phyloP scores from a whole-genome alignment of 2,888 invertebrate species.

The Eupithecia vulgata region DNA sequence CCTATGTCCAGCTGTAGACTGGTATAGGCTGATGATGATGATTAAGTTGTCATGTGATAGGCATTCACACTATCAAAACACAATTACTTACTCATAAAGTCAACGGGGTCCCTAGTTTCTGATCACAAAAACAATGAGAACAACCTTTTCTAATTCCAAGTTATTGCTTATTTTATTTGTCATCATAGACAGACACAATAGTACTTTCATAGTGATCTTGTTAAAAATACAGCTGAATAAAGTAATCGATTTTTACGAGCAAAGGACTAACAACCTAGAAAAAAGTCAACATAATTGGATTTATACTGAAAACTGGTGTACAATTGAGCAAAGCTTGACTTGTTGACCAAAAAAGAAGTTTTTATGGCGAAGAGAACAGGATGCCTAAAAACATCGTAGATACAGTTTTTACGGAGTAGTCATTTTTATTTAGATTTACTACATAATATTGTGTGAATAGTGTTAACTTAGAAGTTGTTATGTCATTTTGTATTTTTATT shows the following conservation, averaged over 20 bases:
- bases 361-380: not conserved
- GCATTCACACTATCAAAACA: not conserved
- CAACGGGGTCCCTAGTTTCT: not conserved
- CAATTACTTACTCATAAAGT: not conserved
- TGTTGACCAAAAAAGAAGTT: not conserved
- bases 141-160: constrained; percentile 3
- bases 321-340: not conserved
- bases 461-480: too few relatives aligned
- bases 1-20: too few relatives aligned
- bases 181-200: constrained; percentile 47
- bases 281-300: constrained; percentile 13
- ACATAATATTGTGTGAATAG: too few relatives aligned
- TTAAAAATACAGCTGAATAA: constrained; percentile 63
- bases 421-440: not conserved
- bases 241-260: constrained; percentile 70
- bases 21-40: too few relatives aligned
- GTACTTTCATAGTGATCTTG: constrained; percentile 53
- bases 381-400: too few relatives aligned
- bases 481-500: too few relatives aligned
- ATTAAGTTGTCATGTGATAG: too few relatives aligned
- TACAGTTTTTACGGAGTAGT: too few relatives aligned
- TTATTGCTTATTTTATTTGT: constrained; percentile 34
- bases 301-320: constrained; percentile 13
- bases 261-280: constrained; percentile 49
- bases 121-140: constrained; percentile 20